Evolutionary conservation across 2,797 vertebrate species (phyloP).

Genomic region (Amblyraja radiata): DNA sequence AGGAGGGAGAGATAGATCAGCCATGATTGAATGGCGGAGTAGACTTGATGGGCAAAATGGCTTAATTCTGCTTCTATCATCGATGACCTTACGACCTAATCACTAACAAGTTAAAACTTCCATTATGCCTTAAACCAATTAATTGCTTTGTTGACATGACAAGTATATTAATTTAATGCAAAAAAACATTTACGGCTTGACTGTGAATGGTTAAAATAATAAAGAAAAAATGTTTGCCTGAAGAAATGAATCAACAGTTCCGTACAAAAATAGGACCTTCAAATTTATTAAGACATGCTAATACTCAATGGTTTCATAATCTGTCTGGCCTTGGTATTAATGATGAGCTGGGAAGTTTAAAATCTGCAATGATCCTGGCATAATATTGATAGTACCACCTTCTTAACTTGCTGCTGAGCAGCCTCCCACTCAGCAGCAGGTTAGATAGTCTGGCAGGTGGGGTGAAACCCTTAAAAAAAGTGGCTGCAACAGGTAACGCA

Average conservation of each 20-base stretch:
- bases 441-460: neutral
- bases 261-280: neutral
- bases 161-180: neutral
- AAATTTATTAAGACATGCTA: neutral
- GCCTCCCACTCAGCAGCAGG: too few relatives aligned
- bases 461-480: neutral
- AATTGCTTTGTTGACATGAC: neutral
- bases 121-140: neutral
- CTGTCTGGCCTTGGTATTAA: neutral
- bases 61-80: too few relatives aligned
- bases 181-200: neutral
- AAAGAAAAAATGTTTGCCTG: neutral
- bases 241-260: neutral
- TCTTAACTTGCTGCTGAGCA: neutral
- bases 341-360: neutral
- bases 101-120: neutral
- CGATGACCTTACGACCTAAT: too few relatives aligned
- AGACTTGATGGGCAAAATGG: too few relatives aligned
- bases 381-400: neutral
- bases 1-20: too few relatives aligned
- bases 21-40: too few relatives aligned
- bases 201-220: neutral
- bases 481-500: neutral
- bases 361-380: neutral
- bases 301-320: neutral